Evolutionary conservation across 2,888 invertebrate genomes (phyloP), one percentile per base, ranked within the genome.

Genomic region (Marronus borbonicus): DNA sequence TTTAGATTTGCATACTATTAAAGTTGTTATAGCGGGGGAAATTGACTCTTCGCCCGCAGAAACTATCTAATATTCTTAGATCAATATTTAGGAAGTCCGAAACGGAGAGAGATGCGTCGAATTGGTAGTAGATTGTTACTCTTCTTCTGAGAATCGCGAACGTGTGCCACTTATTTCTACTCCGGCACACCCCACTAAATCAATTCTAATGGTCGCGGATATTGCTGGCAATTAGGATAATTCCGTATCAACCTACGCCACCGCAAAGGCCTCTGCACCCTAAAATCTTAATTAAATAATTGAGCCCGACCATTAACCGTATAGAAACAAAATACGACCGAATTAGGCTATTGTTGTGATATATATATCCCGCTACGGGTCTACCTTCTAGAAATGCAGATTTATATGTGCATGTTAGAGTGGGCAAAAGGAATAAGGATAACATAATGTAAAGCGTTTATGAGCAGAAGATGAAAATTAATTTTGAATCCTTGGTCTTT

Each of bases 241-340:
- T 50, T 68, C n/a, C 50, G 68, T 68, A 68, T 68, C 68, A 68
- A 50, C 50, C 28, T 24, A 49, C 20, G 20, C 50, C 8, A 49
- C 20, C 44, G 49, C 60, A 10, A 17, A 39, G 20, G 24, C 12
- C 60, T 44, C 39, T 60, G 28, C 24, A 44, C 58, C 60, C 12
- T 60, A 62, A 60, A 44, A 74, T 74, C 72, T 74, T 74, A 60
- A 74, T 74, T 60, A 60, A 60, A 74, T 60, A 60, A 60, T 74
- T 74, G 60, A 72, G 39, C 60, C 58, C 58, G 44, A 44, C 39
- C 60, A 60, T 74, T 74, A 74, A 20, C 28, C 60, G 7, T 44
- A 24, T 14, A 12, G 60, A 60, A 72, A 58, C 36, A 39, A 72
- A 72, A 68, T 68, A 24, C 49, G n/a, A 20, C 50, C 50, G 28